Conservation (phyloP, 2,888 invertebrate genomes). For the Leucoma salicis region DNA sequence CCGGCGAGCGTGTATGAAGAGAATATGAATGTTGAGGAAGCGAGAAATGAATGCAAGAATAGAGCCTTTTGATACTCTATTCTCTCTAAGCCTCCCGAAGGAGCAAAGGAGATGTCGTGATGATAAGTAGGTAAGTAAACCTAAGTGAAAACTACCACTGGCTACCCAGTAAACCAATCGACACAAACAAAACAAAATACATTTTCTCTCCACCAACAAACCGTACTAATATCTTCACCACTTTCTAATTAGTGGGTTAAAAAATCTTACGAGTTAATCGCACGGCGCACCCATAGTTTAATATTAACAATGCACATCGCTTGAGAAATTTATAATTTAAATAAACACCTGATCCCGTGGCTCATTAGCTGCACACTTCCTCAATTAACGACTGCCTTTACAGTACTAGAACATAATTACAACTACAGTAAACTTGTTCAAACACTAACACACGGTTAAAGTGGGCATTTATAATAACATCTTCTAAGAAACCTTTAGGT, state of each 20-base stretch:
- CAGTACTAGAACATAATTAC: conserved; percentile 45
- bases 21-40: too few species aligned
- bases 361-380: conserved; percentile 47
- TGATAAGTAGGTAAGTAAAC: too few species aligned
- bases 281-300: conserved; percentile 21
- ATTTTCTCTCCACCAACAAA: too few species aligned
- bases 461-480: conserved; percentile 37
- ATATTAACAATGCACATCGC: conserved; percentile 25
- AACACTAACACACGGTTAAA: conserved; percentile 44
- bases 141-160: too few species aligned
- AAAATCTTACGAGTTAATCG: conserved; percentile 20
- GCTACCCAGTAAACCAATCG: too few species aligned
- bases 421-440: conserved; percentile 43
- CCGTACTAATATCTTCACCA: conserved; percentile 12
- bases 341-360: conserved; percentile 34
- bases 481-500: conserved; percentile 70
- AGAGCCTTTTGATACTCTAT: too few species aligned
- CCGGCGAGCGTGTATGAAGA: too few species aligned
- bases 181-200: too few species aligned
- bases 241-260: conserved; percentile 21
- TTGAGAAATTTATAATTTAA: conserved; percentile 32
- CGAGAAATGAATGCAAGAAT: too few species aligned
- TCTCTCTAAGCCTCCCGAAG: too few species aligned
- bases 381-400: conserved; percentile 48
- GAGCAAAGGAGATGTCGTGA: too few species aligned